Percentiles rank a stretch among this genome's conserved stretches.
Evolutionary conservation across 2,888 invertebrate genomes (phyloP).

Genomic region (Campopleginae sp.): DNA sequence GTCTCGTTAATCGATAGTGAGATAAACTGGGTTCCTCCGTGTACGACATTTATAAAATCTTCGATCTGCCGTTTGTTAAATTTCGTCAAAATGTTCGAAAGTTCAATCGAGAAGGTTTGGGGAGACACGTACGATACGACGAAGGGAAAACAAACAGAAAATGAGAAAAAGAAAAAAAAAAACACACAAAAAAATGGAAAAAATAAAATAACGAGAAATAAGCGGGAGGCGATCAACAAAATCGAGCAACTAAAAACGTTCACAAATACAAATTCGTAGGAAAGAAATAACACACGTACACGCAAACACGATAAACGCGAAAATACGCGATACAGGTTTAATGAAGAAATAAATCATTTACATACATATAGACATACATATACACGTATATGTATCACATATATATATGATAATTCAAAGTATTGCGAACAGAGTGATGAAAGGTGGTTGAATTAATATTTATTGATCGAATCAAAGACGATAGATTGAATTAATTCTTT

Average conservation of each 20-base stretch:
- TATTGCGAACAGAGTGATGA: slow-evolving; percentile 53
- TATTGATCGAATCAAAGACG: slow-evolving; percentile 80
- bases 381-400: slow-evolving; percentile 20
- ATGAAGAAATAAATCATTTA: slow-evolving; percentile 50
- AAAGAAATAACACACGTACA: slow-evolving; percentile 10
- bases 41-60: slow-evolving; percentile 66
- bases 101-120: neutral
- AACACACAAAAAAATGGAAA: slow-evolving; percentile 37
- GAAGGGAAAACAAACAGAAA: neutral
- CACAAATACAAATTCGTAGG: slow-evolving; percentile 15
- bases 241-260: slow-evolving; percentile 24
- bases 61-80: slow-evolving; percentile 44
- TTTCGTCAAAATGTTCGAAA: neutral
- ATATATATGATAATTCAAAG: slow-evolving; percentile 59
- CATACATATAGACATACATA: slow-evolving; percentile 6
- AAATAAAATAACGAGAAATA: slow-evolving; percentile 25
- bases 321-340: slow-evolving; percentile 64
- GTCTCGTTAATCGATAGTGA: slow-evolving; percentile 66
- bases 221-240: neutral
- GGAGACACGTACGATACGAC: slow-evolving; percentile 8
- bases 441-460: slow-evolving; percentile 74
- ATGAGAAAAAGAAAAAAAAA: slow-evolving; percentile 7
- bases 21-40: slow-evolving; percentile 64
- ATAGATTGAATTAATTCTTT: slow-evolving; percentile 70
- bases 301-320: slow-evolving; percentile 18